Evolutionary conservation across 2,113 vertebrate species (phyloP), one percentile per base, ranked within the genome.

Genomic region (Mola mola): DNA sequence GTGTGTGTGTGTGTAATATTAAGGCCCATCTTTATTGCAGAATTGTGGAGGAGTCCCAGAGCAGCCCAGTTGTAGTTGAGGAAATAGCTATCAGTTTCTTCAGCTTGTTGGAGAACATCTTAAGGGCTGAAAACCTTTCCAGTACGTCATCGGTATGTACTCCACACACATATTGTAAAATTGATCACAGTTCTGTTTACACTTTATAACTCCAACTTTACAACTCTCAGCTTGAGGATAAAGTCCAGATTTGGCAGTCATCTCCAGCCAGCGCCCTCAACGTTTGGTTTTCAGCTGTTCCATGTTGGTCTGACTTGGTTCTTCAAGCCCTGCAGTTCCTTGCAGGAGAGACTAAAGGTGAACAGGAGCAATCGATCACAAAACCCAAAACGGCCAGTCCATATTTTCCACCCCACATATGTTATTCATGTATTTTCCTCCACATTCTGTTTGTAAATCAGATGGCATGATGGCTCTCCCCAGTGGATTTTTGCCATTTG

Each of bases 231-330:
- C 79, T 99, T 42, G 97, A 98, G 85, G 97, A 99, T 63, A 97
- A 95, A 56, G 91, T 98, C 51, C 92, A 95, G 1, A 92, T 95
- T 13, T 99, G 96, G 96, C 96, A 98, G 50, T 88, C 90, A 0
- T 96, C 94, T 66, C 94, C 97, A 20, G 94, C 95, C 53, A 97
- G 96, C 22, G 92, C 95, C 6, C 92, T 96, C 66, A 98, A 98
- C 53, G 90, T 79, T 31, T 98, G 97, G 97, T 98, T 97, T 81
- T 96, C 96, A 19, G 91, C 87, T 9, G 93, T 92, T 40, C 82
- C 95, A 17, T 98, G 95, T 84, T 99, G 97, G 97, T 96, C 95
- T 1, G 97, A 99, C 61, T 76, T 97, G 85, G 94, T 96, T 67
- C 84, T 96, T 50, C 93, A 95, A 2, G 95, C 94, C 5, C 83